Percentiles rank a stretch among this genome's conserved stretches.
phyloP scores from a whole-genome alignment of 2,888 invertebrate genomes.

The Tuberolachnus salignus region DNA sequence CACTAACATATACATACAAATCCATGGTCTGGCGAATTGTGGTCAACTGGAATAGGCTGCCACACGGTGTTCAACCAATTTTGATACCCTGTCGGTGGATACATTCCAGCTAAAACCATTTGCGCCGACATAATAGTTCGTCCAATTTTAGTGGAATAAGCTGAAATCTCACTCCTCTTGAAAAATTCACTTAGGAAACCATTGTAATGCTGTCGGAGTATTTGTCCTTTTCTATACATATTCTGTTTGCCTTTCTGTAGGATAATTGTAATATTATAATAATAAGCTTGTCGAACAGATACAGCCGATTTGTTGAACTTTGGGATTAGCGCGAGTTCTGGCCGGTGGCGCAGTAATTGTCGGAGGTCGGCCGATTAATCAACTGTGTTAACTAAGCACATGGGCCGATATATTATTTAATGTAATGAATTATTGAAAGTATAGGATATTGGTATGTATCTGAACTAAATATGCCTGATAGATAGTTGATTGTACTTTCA shows the following conservation, averaged over 20 bases:
- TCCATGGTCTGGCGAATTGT: conserved; percentile 63
- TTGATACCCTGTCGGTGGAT: conserved; percentile 69
- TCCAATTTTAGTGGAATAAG: conserved; percentile 52
- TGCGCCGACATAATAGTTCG: conserved; percentile 58
- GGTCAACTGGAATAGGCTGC: conserved; percentile 82
- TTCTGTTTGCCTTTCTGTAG: conserved; percentile 74
- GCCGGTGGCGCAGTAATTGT: no score
- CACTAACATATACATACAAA: neutral
- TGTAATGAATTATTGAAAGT: no score
- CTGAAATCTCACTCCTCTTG: conserved; percentile 67
- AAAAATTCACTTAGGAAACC: conserved; percentile 68
- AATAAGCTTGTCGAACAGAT: no score
- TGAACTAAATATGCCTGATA: no score
- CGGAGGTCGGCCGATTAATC: no score
- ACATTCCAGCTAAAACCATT: conserved; percentile 66
- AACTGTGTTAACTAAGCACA: no score
- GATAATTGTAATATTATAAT: neutral
- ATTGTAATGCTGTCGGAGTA: conserved; percentile 74
- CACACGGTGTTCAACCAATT: conserved; percentile 65
- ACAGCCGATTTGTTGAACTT: no score
- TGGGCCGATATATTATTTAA: no score
- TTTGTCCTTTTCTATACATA: conserved; percentile 77
- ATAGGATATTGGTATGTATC: no score
- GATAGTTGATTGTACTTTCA: no score
- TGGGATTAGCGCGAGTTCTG: no score